These are phyloP conservation scores for Serranus cabrilla DNA, from an alignment of 2,797 vertebrate genomes.

Conservation along the genomic window DNA sequence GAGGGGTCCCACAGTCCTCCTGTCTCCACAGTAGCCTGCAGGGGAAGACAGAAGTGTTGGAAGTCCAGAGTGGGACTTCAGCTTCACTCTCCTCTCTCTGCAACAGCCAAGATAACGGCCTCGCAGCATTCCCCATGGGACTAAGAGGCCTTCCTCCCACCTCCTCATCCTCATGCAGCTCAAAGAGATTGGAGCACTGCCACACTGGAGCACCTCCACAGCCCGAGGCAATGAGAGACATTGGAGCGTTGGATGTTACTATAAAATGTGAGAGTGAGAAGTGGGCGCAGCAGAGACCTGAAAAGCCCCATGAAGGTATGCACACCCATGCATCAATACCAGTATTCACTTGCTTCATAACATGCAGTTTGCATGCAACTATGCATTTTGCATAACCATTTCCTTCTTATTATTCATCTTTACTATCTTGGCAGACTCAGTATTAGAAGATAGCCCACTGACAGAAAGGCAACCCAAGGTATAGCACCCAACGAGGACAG, in stretches of 20 bases:
- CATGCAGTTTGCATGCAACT: slow-evolving; percentile 40
- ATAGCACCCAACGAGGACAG: slow-evolving; percentile 54
- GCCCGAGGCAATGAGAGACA: slow-evolving; percentile 46
- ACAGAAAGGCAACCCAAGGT: slow-evolving; percentile 81
- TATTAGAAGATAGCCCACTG: slow-evolving; percentile 71
- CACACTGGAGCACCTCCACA: slow-evolving; percentile 54
- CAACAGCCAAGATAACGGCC: slow-evolving; percentile 63
- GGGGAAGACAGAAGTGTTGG: slow-evolving; percentile 56
- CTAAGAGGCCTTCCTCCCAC: slow-evolving; percentile 57
- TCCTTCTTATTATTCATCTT: slow-evolving; percentile 57
- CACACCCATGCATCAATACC: slow-evolving; percentile 12
- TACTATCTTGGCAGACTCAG: slow-evolving; percentile 72
- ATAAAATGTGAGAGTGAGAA: slow-evolving; percentile 74
- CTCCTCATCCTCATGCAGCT: slow-evolving; percentile 63
- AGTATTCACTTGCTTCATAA: slow-evolving; percentile 37
- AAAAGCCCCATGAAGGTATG: slow-evolving; percentile 71
- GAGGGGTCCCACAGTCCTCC: slow-evolving; percentile 43
- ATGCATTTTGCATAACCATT: slow-evolving; percentile 56
- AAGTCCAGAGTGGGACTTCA: slow-evolving; percentile 36
- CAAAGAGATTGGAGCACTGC: slow-evolving; percentile 58
- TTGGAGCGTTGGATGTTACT: slow-evolving; percentile 45
- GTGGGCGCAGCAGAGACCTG: slow-evolving; percentile 68
- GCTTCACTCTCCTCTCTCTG: slow-evolving; percentile 62
- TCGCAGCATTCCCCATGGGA: slow-evolving; percentile 59
- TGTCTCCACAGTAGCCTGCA: slow-evolving; percentile 61